Evolutionary conservation across 1,140 invertebrate genomes (phyloP).

Genomic region (Drosophila athabasca): DNA sequence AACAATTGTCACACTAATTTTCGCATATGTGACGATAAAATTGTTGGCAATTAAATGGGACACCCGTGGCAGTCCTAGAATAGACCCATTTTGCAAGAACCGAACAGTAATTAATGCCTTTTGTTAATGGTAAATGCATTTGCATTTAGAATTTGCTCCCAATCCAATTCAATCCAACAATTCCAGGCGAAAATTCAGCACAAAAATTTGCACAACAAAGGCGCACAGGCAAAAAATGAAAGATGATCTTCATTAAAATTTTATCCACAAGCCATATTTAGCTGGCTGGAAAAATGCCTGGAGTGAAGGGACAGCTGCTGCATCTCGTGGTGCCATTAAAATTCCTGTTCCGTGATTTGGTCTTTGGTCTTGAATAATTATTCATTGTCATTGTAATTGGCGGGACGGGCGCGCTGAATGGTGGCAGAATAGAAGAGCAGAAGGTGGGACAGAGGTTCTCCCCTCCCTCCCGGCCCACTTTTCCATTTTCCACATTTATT

Average conservation of each 20-base stretch:
- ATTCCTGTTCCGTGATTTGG: conserved; percentile 57
- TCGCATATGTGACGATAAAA: conserved; percentile 69
- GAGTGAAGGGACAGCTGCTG: conserved; percentile 49
- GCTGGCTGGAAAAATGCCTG: conserved; percentile 32
- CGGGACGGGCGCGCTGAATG: conserved; percentile 77
- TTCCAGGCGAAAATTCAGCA: too few relatives aligned
- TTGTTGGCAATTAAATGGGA: conserved; percentile 70
- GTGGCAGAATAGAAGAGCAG: conserved; percentile 8
- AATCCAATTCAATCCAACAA: conserved; percentile 17
- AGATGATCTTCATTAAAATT: conserved; percentile 68
- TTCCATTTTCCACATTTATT: too few relatives aligned
- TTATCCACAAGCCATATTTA: conserved; percentile 49
- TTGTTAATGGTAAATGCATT: conserved; percentile 66
- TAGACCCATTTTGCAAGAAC: conserved; percentile 40
- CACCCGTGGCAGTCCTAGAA: conserved; percentile 5
- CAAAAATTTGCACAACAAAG: conserved; percentile 69
- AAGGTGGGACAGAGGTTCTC: background rate
- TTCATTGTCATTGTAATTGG: conserved; percentile 82
- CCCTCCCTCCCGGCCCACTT: too few relatives aligned
- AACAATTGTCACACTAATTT: conserved; percentile 70
- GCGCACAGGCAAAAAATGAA: background rate
- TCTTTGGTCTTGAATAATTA: conserved; percentile 77
- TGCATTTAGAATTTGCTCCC: conserved; percentile 61
- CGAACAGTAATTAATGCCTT: conserved; percentile 66
- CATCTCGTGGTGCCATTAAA: conserved; percentile 42